A percentile compares a stretch with the other conserved stretches of the same genome.
Evolutionary conservation across 1,140 invertebrate species (phyloP).

Genomic region (Mercenaria mercenaria): DNA sequence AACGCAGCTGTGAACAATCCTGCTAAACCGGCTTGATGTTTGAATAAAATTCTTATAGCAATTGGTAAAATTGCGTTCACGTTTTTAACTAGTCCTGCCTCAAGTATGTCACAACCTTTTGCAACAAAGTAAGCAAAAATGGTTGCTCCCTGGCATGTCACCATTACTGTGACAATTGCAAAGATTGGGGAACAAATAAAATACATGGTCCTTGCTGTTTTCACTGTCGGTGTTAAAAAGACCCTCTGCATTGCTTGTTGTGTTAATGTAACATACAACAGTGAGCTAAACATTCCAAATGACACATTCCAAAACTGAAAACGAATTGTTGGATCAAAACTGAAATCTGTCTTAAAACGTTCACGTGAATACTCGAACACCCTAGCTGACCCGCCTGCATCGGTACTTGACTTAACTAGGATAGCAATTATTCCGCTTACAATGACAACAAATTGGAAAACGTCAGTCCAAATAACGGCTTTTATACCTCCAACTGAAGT

Average conservation of each 20-base stretch:
- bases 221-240: not conserved
- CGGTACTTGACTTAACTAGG: not conserved
- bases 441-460: constrained; percentile 28
- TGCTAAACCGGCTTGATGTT: constrained; percentile 17
- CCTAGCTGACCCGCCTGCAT: not conserved
- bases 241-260: constrained; percentile 53
- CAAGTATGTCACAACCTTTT: constrained; percentile 34
- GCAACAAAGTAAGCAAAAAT: constrained; percentile 24
- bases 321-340: constrained; percentile 36
- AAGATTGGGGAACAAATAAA: not conserved
- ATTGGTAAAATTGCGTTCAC: constrained; percentile 45
- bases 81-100: constrained; percentile 10
- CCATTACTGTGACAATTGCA: not conserved
- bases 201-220: constrained; percentile 3
- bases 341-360: constrained; percentile 5
- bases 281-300: not conserved
- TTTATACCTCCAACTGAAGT: constrained; percentile 32
- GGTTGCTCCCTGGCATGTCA: no score
- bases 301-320: constrained; percentile 27
- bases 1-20: constrained; percentile 44
- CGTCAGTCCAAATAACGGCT: constrained; percentile 29
- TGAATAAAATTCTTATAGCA: constrained; percentile 14
- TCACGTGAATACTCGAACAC: not conserved
- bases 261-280: not conserved
- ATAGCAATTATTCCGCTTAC: not conserved